phyloP scores from a whole-genome alignment of 2,113 vertebrate genomes.

The Atractosteus spatula region DNA sequence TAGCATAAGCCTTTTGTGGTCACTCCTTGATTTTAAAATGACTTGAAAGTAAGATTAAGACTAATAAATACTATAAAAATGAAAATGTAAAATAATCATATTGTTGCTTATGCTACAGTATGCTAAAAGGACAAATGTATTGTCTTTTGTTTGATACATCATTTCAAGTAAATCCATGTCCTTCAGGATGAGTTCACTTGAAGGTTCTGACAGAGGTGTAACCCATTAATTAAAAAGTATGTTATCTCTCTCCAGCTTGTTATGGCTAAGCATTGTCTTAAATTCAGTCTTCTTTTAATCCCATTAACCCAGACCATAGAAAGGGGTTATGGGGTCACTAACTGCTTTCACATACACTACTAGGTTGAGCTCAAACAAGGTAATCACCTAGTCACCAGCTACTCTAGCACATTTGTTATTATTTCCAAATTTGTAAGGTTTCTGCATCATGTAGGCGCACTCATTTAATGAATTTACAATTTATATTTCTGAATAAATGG shows the following conservation, averaged over 20 bases:
- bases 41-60: no score
- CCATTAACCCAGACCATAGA: constrained; percentile 68
- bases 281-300: constrained; percentile 75
- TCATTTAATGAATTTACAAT: constrained; percentile 26
- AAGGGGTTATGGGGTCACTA: constrained; percentile 77
- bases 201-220: constrained; percentile 70
- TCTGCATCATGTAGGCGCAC: not conserved
- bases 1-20: no score
- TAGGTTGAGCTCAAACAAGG: constrained; percentile 63
- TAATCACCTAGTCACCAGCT: constrained; percentile 51
- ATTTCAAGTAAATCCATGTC: constrained; percentile 58
- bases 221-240: constrained; percentile 80
- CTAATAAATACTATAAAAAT: constrained; percentile 1
- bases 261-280: constrained; percentile 70
- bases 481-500: constrained; percentile 10
- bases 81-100: constrained; percentile 25
- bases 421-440: constrained; percentile 53
- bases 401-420: constrained; percentile 35
- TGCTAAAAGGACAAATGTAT: constrained; percentile 55
- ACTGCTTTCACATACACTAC: constrained; percentile 73
- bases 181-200: constrained; percentile 56
- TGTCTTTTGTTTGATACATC: constrained; percentile 58
- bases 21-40: no score
- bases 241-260: constrained; percentile 77
- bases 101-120: constrained; percentile 36